Evolutionary conservation across 2,797 vertebrate genomes (phyloP), one percentile per base, ranked within the genome.

Genomic region (Pipistrellus kuhlii): DNA sequence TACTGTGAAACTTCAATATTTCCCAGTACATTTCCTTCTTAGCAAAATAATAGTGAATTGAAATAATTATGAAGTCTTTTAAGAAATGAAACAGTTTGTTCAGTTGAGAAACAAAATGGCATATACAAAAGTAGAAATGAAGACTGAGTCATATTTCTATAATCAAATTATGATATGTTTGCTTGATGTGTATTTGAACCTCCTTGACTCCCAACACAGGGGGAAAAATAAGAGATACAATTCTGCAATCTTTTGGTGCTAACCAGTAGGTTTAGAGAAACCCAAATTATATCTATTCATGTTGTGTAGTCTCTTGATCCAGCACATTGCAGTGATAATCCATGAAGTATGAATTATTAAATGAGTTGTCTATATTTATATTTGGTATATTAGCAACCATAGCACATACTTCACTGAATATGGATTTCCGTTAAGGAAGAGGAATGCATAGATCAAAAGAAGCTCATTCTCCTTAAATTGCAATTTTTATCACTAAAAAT

Each of bases 341-440:
- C 46, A 46, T 81, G 9, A 88, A n/a, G 25, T 64, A 48, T 82
- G 72, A 78, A 86, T 95, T 95, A 84, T 69, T 95, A 86, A 94
- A 46, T 90, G 59, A 80, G 2, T 51, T 2, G 59, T 44, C 21
- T 80, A 0, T 80, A 18, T 86, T 80, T 71, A 25, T 81, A 38
- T 64, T 73, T 35, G 20, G 27, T 35, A 3, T 90, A 6, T 95
- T 78, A 77, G 62, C 38, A 89, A 25, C 62, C 10, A 30, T 21
- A 76, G 17, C 8, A 51, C 18, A 57, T 46, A 38, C 23, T 85
- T 80, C 20, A 17, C 9, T 41, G 27, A 55, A 44, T 87, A 68
- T 71, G 17, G 85, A 57, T 88, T 96, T 94, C 35, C 38, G n/a
- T 32, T 86, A 62, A 68, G 46, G 71, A 83, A 72, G 41, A 71